Evolutionary conservation across 2,888 invertebrate species (phyloP), one percentile per base, ranked within the genome.

Genomic region (Ennomos quercinarius): DNA sequence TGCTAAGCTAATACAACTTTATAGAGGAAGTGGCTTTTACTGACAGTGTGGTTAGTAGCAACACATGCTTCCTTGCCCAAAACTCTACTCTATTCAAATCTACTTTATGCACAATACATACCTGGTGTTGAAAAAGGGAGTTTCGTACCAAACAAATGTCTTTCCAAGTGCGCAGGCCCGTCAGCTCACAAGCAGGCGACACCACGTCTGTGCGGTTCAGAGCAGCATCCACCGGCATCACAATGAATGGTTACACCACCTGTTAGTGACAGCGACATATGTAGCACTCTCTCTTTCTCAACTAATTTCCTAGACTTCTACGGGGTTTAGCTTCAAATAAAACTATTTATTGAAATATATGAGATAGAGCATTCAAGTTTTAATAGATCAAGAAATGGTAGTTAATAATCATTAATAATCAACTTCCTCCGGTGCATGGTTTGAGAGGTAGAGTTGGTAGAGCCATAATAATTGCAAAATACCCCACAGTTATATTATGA

Each of bases 201-300:
- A 88, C 93, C 90, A 89, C 92, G 89, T 89, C 92, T 89, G 89
- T 91, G 86, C 89, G 84, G 84, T 89, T 85, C 79, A 86, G 87
- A 91, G 89, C 91, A 87, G 91, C 93, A 93, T 93, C 93, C 93
- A 93, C 90, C 93, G 93, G 93, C 93, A 93, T 93, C 93, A 93
- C 93, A 93, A 87, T 89, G 86, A 91, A 89, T 90, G 87, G 87
- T 90, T 87, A 86, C 92, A 83, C 90, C 90, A 91, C 92, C 92
- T 92, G 77, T 41, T 35, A 52, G 62, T 40, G 46, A 27, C 41
- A 57, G n/a, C 12, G 41, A 48, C 6, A 43, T 36, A 42, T 54
- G 37, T 50, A 50, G 41, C 44, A 39, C 48, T 27, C 27, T 44
- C 37, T 13, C 35, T 43, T 44, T 44, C 37, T 13, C 35, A 44